A percentile compares a stretch with the other conserved stretches of the same genome.
Evolutionary conservation across 1,140 invertebrate genomes (phyloP).

Genomic region (Leptinotarsa lineolata): DNA sequence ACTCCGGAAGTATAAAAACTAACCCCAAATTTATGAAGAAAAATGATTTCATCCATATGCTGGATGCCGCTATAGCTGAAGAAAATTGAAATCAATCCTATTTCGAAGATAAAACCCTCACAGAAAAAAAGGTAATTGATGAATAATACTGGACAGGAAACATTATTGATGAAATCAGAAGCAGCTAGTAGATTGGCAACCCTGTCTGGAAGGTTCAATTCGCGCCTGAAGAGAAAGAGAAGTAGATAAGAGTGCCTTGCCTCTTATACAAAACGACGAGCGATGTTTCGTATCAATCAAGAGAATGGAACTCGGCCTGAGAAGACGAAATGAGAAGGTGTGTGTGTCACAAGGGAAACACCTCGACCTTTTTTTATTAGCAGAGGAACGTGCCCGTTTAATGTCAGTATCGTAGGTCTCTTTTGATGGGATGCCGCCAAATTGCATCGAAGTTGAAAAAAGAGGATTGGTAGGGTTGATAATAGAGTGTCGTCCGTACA

Average conservation of each 20-base stretch:
- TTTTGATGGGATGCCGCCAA: constrained; percentile 27
- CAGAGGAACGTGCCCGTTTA: constrained; percentile 35
- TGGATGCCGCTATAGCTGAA: too few species aligned
- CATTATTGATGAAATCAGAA: too few species aligned
- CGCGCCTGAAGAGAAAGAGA: constrained; percentile 43
- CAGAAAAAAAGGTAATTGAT: too few species aligned
- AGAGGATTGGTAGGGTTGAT: not conserved
- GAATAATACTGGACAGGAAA: too few species aligned
- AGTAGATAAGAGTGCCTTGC: constrained; percentile 41
- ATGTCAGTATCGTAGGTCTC: constrained; percentile 26
- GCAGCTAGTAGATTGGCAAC: too few species aligned
- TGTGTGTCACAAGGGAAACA: constrained; percentile 35
- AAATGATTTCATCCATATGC: too few species aligned
- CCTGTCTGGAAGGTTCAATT: constrained; percentile 39
- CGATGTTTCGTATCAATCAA: constrained; percentile 45
- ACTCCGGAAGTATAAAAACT: too few species aligned
- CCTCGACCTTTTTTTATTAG: constrained; percentile 41
- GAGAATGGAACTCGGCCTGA: constrained; percentile 40
- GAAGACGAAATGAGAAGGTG: constrained; percentile 42
- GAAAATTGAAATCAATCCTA: too few species aligned
- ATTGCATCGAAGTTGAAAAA: constrained; percentile 22
- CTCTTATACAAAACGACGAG: constrained; percentile 45
- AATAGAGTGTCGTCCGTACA: not conserved
- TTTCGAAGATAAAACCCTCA: too few species aligned
- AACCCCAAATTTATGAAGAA: too few species aligned